These are phyloP conservation scores for Mormyrops boulengeri DNA, from an alignment of 2,797 vertebrate species.

Conservation along the genomic window DNA sequence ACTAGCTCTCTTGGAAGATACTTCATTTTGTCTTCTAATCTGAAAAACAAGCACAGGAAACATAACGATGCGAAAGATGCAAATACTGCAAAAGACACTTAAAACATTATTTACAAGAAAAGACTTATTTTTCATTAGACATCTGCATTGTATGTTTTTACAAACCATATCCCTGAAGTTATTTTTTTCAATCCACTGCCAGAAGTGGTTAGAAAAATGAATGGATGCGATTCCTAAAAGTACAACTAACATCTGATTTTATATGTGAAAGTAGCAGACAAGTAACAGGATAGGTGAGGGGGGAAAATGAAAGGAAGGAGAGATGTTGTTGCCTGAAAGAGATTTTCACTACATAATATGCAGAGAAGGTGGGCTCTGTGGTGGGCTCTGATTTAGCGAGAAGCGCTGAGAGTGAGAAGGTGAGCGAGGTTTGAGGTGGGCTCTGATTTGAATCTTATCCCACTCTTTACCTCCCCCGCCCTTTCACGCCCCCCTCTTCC, in stretches of 20 bases:
- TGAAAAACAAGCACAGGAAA: neutral
- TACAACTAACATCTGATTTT: neutral
- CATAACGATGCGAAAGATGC: neutral
- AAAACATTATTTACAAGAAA: neutral
- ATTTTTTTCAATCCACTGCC: neutral
- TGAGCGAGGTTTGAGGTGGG: slow-evolving; percentile 53
- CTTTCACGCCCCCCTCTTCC: slow-evolving; percentile 63
- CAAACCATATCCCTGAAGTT: neutral
- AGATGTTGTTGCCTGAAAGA: neutral
- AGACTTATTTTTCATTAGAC: neutral
- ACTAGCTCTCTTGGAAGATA: neutral
- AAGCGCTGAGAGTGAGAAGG: neutral
- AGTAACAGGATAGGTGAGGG: neutral
- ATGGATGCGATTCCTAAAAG: neutral
- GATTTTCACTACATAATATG: neutral
- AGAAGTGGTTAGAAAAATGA: neutral
- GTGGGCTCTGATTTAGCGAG: slow-evolving; percentile 15
- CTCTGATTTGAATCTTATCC: slow-evolving; percentile 67
- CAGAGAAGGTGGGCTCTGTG: slow-evolving; percentile 8
- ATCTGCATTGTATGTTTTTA: neutral
- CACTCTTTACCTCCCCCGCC: slow-evolving; percentile 45
- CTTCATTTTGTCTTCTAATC: slow-evolving; percentile 13
- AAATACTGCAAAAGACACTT: neutral
- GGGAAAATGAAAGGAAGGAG: neutral
- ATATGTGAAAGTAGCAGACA: neutral